Evolutionary conservation across 1,140 invertebrate species (phyloP).

Genomic region (Metaphire vulgaris): DNA sequence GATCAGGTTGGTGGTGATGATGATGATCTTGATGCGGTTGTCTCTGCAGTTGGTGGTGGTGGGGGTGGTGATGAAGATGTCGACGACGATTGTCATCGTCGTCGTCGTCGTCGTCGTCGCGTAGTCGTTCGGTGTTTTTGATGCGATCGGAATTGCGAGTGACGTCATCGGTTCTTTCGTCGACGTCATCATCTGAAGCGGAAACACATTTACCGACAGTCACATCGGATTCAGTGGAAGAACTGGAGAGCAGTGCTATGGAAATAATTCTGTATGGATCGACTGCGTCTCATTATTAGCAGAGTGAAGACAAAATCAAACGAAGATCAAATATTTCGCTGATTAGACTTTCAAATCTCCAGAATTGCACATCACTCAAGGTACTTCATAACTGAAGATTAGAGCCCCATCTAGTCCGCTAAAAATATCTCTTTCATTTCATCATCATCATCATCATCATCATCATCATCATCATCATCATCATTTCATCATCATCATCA

Average conservation of each 20-base stretch:
- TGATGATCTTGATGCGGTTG: background rate
- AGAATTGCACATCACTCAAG: no score
- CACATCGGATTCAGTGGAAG: no score
- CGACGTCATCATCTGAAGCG: background rate
- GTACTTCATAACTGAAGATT: background rate
- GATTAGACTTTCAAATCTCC: no score
- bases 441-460: slow-evolving; percentile 3
- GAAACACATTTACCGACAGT: background rate
- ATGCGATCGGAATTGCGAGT: no score
- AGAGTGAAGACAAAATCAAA: background rate
- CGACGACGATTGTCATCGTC: background rate
- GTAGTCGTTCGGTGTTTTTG: background rate
- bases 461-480: slow-evolving; percentile 2
- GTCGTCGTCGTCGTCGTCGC: background rate
- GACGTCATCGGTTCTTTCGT: no score
- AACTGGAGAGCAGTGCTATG: no score
- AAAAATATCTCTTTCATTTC: background rate
- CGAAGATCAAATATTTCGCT: no score
- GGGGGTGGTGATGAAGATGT: background rate
- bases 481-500: background rate
- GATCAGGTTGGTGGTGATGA: background rate
- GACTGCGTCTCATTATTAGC: no score
- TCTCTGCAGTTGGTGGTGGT: background rate
- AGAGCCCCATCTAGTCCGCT: background rate
- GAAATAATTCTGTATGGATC: no score